phyloP scores from a whole-genome alignment of 2,113 vertebrate species.

The Isurus oxyrinchus region DNA sequence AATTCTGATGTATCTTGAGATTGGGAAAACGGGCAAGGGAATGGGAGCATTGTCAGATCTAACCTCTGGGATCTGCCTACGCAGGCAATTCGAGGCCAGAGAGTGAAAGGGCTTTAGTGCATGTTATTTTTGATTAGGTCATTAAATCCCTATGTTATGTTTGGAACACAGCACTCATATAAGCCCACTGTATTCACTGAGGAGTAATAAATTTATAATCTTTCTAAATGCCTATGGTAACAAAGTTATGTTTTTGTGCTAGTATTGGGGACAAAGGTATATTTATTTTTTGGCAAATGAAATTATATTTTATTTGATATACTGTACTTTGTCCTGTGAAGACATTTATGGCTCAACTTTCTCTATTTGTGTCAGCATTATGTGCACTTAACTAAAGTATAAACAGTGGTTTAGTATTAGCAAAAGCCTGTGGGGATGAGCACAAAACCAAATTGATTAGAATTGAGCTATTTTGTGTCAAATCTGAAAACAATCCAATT shows the following conservation, averaged over 20 bases:
- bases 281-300: slow-evolving; percentile 4
- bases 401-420: background rate
- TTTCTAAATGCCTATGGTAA: slow-evolving; percentile 24
- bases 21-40: background rate
- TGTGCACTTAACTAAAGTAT: background rate
- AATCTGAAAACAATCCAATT: background rate
- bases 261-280: background rate
- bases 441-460: background rate
- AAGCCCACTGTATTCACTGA: background rate
- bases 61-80: background rate
- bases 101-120: background rate
- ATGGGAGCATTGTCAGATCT: background rate
- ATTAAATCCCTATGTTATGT: background rate
- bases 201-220: background rate
- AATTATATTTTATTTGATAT: background rate
- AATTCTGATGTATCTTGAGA: background rate
- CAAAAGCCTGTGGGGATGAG: background rate
- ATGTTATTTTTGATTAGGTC: slow-evolving; percentile 1
- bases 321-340: background rate
- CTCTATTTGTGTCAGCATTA: background rate
- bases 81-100: background rate
- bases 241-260: slow-evolving; percentile 22
- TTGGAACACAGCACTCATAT: background rate
- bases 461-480: background rate
- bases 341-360: background rate